Conservation (phyloP, 2,888 invertebrate genomes). For the Byasa hedistus region DNA sequence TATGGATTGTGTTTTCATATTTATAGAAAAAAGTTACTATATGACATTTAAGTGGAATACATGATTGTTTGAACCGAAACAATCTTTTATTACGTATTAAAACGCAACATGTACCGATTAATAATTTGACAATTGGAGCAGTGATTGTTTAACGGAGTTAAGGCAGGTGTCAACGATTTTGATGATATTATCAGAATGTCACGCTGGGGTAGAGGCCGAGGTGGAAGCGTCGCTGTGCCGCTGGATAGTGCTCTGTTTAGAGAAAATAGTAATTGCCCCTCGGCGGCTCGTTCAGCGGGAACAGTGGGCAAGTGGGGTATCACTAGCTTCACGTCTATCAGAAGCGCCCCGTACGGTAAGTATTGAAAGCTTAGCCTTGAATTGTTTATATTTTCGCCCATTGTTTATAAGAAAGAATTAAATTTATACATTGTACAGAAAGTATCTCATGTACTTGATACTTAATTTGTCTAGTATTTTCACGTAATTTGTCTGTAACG, state of each 20-base stretch:
- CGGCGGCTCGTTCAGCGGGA: slow-evolving; percentile 93
- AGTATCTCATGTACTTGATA: not conserved
- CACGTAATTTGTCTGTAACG: slow-evolving; percentile 9
- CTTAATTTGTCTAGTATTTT: too few species aligned
- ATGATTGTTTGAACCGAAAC: slow-evolving; percentile 39
- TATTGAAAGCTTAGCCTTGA: slow-evolving; percentile 36
- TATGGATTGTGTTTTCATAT: slow-evolving; percentile 75
- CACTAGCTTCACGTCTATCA: slow-evolving; percentile 94
- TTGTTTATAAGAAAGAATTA: slow-evolving; percentile 8
- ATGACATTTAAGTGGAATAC: slow-evolving; percentile 47
- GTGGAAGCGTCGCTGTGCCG: slow-evolving; percentile 82
- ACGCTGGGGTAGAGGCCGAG: slow-evolving; percentile 82
- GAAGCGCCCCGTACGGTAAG: slow-evolving; percentile 88
- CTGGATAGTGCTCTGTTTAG: slow-evolving; percentile 82
- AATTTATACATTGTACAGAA: too few species aligned
- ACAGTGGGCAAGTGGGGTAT: slow-evolving; percentile 97
- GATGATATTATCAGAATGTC: slow-evolving; percentile 81
- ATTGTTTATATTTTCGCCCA: slow-evolving; percentile 20
- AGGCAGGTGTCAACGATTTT: slow-evolving; percentile 71
- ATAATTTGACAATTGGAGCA: slow-evolving; percentile 61
- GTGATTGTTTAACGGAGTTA: slow-evolving; percentile 57
- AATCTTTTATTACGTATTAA: slow-evolving; percentile 39
- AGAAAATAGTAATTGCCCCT: slow-evolving; percentile 91
- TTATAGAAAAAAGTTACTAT: slow-evolving; percentile 59
- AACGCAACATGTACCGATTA: slow-evolving; percentile 56